Conservation (phyloP, 2,113 vertebrate species). For the Casuarius casuarius region DNA sequence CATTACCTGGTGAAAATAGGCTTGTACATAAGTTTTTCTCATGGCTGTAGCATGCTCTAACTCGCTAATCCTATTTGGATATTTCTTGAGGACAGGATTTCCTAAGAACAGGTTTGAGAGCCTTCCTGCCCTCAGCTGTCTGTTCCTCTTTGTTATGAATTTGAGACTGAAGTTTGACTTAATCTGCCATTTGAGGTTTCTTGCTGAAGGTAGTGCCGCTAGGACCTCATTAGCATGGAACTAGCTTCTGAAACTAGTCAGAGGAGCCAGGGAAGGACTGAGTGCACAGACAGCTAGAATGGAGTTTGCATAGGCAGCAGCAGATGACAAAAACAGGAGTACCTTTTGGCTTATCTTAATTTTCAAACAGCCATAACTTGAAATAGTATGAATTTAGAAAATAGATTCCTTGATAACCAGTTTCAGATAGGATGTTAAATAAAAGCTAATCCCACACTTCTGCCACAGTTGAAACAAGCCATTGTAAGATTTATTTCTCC, state of each 20-base stretch:
- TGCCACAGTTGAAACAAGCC: conserved; percentile 8
- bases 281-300: neutral
- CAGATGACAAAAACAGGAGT: neutral
- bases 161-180: neutral
- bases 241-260: neutral
- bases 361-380: neutral
- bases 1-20: neutral
- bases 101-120: neutral
- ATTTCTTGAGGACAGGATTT: neutral
- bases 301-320: neutral
- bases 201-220: neutral
- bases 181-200: neutral
- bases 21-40: neutral
- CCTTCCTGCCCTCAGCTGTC: neutral
- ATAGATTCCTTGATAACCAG: neutral
- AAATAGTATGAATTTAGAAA: neutral
- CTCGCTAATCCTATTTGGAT: neutral
- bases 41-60: neutral
- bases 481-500: conserved; percentile 50
- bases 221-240: neutral
- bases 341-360: neutral
- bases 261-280: neutral
- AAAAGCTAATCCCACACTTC: neutral
- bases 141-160: neutral
- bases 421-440: neutral